Conservation (phyloP, 2,888 invertebrate genomes). For the Leucophenga maculata region DNA sequence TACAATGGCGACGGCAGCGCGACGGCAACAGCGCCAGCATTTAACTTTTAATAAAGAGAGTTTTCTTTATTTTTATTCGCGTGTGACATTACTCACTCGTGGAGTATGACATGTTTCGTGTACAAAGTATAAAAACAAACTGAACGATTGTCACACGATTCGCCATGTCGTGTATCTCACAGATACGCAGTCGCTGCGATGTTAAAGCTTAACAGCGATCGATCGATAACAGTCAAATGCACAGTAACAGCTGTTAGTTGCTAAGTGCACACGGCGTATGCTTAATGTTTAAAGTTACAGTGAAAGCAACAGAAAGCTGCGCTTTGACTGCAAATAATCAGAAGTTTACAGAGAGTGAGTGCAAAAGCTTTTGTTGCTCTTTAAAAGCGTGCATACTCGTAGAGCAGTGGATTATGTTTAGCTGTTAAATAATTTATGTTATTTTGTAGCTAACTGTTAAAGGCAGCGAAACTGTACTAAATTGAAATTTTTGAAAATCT, state of each 20-base stretch:
- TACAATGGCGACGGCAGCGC: slow-evolving; percentile 29
- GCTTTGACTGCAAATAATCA: no score
- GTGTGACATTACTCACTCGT: slow-evolving; percentile 35
- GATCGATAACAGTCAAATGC: background rate
- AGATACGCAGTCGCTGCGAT: no score
- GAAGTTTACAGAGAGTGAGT: no score
- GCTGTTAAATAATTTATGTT: no score
- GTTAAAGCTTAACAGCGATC: no score
- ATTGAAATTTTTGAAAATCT: no score
- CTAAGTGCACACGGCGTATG: background rate
- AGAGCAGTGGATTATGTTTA: no score
- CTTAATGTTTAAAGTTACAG: background rate
- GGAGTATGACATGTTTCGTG: slow-evolving; percentile 65
- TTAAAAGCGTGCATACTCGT: no score
- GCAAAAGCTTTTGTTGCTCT: no score
- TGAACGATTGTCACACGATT: slow-evolving; percentile 43
- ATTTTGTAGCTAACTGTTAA: no score
- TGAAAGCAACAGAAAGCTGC: no score
- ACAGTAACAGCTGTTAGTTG: background rate
- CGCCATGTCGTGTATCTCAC: background rate
- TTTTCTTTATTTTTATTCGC: slow-evolving; percentile 1
- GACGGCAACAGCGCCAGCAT: slow-evolving; percentile 9
- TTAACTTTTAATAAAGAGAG: background rate
- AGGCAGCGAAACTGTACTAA: no score
- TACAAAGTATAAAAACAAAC: slow-evolving; percentile 68